These are phyloP conservation scores for Hypomecis punctinalis DNA, from an alignment of 2,888 invertebrate genomes.

Conservation along the genomic window DNA sequence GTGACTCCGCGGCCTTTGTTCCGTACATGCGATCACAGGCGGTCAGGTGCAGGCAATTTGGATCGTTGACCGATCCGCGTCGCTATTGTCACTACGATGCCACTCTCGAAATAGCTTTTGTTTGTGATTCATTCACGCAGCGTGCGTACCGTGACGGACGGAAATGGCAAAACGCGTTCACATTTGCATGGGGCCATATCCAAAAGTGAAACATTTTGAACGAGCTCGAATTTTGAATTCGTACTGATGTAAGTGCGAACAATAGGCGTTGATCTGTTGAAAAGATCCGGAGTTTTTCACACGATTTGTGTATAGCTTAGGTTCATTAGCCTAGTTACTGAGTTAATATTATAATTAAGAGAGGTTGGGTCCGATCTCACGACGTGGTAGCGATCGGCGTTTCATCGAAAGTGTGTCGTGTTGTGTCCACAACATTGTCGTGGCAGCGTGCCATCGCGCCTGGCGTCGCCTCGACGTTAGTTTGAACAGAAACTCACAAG, in stretches of 20 bases:
- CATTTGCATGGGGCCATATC: slow-evolving; percentile 63
- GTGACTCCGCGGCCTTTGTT: slow-evolving; percentile 59
- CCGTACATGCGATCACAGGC: slow-evolving; percentile 61
- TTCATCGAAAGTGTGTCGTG: slow-evolving; percentile 71
- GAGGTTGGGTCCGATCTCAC: slow-evolving; percentile 60
- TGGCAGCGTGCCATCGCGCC: slow-evolving; percentile 74
- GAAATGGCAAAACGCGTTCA: slow-evolving; percentile 72
- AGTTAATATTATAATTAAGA: slow-evolving; percentile 74
- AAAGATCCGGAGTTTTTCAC: slow-evolving; percentile 70
- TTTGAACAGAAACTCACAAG: slow-evolving; percentile 72
- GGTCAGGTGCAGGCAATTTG: slow-evolving; percentile 56
- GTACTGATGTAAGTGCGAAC: slow-evolving; percentile 56
- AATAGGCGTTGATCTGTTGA: slow-evolving; percentile 69
- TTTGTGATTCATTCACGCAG: slow-evolving; percentile 76
- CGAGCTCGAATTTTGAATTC: slow-evolving; percentile 50
- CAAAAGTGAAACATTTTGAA: slow-evolving; percentile 53
- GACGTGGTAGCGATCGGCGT: slow-evolving; percentile 50
- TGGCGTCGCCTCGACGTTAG: slow-evolving; percentile 46
- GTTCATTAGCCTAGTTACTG: slow-evolving; percentile 84
- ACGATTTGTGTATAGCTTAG: slow-evolving; percentile 69
- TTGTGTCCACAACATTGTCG: slow-evolving; percentile 68
- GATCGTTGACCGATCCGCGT: slow-evolving; percentile 73
- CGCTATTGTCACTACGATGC: slow-evolving; percentile 70
- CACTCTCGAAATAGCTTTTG: slow-evolving; percentile 72
- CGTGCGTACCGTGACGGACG: slow-evolving; percentile 77